phyloP scores from a whole-genome alignment of 1,140 invertebrate species.

The Phymastichus coffea region DNA sequence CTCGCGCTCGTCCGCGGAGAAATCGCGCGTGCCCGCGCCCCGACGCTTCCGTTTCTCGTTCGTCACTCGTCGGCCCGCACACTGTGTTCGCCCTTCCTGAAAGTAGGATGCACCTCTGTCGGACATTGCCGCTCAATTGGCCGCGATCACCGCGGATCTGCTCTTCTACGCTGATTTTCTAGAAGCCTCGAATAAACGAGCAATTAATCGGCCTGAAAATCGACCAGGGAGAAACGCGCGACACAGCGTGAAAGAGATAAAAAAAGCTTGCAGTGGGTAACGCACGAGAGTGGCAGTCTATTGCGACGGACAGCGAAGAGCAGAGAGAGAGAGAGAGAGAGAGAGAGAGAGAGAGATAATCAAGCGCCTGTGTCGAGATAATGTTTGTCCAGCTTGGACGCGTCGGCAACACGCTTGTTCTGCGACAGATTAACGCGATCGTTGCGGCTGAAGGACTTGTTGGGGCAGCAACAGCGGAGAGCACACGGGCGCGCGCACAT shows the following conservation, averaged over 20 bases:
- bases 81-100: background rate
- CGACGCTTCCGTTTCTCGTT: background rate
- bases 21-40: background rate
- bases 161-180: too few species aligned
- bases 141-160: too few species aligned
- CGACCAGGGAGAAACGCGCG: background rate
- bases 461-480: too few species aligned
- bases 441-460: too few species aligned
- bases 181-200: too few species aligned
- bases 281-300: background rate
- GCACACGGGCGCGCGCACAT: background rate
- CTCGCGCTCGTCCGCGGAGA: background rate
- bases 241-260: background rate
- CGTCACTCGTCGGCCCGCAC: background rate
- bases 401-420: constrained; percentile 3
- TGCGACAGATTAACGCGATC: constrained; percentile 10
- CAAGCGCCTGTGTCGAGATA: too few species aligned
- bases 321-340: too few species aligned
- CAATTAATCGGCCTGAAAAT: background rate
- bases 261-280: too few species aligned
- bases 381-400: too few species aligned
- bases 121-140: too few species aligned
- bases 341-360: too few species aligned
- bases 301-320: background rate
- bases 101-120: too few species aligned